phyloP scores from a whole-genome alignment of 2,888 invertebrate genomes.

The Kryphioiulus occultus region DNA sequence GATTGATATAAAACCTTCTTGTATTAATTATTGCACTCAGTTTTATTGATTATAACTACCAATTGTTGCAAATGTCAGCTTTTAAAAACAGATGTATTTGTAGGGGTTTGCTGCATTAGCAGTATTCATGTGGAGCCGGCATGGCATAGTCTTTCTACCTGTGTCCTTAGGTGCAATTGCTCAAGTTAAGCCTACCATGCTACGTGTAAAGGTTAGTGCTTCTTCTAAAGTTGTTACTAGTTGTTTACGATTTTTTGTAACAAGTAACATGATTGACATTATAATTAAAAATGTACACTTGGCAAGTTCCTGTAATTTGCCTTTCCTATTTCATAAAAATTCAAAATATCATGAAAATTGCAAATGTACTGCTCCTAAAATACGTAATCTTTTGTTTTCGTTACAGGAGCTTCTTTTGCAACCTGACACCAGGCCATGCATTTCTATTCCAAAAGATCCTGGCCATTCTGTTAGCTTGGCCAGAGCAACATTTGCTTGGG shows the following conservation, averaged over 20 bases:
- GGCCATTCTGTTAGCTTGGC: constrained; percentile 65
- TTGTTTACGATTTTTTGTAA: too few relatives aligned
- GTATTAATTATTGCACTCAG: too few relatives aligned
- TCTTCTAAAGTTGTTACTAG: neutral
- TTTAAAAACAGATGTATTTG: neutral
- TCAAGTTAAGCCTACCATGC: constrained; percentile 47
- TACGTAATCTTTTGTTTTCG: neutral
- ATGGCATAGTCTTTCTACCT: constrained; percentile 47
- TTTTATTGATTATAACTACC: neutral
- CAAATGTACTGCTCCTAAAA: too few relatives aligned
- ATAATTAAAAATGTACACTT: too few relatives aligned
- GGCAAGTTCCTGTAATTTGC: too few relatives aligned
- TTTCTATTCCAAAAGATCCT: constrained; percentile 64
- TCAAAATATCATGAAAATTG: neutral
- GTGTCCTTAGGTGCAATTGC: constrained; percentile 50
- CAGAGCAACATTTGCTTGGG: constrained; percentile 66
- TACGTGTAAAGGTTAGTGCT: constrained; percentile 44
- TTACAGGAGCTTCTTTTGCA: constrained; percentile 63
- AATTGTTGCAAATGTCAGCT: neutral
- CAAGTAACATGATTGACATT: too few relatives aligned
- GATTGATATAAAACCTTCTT: too few relatives aligned
- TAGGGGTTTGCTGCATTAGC: constrained; percentile 49
- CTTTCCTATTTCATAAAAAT: neutral
- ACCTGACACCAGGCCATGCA: constrained; percentile 64
- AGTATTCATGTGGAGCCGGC: constrained; percentile 48